These are phyloP conservation scores for Actias luna DNA, from an alignment of 2,888 invertebrate genomes.

Conservation along the genomic window DNA sequence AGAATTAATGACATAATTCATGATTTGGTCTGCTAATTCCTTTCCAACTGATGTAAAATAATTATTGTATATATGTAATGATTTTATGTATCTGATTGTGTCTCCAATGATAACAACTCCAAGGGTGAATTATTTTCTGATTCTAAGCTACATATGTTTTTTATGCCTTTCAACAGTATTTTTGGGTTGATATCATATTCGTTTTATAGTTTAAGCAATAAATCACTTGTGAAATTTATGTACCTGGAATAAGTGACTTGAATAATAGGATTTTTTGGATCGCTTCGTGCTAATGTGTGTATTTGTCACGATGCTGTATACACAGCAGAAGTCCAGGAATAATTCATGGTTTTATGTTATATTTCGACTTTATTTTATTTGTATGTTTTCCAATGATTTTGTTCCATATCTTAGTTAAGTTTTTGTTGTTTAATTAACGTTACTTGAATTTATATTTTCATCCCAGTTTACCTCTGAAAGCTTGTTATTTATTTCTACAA, in stretches of 20 bases:
- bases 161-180: background rate
- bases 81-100: background rate
- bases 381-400: too few species aligned
- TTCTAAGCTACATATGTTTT: background rate
- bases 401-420: too few species aligned
- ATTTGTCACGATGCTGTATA: too few species aligned
- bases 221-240: background rate
- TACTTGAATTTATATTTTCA: too few species aligned
- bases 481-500: too few species aligned
- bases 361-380: too few species aligned
- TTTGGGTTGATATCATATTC: background rate
- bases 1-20: background rate
- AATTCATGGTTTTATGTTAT: too few species aligned
- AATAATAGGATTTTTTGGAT: background rate
- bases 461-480: too few species aligned
- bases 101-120: background rate
- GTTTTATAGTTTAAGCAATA: background rate
- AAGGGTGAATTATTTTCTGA: background rate
- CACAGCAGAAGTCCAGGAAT: too few species aligned
- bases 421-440: too few species aligned
- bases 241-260: background rate
- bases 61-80: background rate
- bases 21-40: background rate
- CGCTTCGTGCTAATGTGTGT: too few species aligned
- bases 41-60: background rate